Evolutionary conservation across 2,113 vertebrate genomes (phyloP), one percentile per base, ranked within the genome.

Genomic region (Anguilla rostrata): DNA sequence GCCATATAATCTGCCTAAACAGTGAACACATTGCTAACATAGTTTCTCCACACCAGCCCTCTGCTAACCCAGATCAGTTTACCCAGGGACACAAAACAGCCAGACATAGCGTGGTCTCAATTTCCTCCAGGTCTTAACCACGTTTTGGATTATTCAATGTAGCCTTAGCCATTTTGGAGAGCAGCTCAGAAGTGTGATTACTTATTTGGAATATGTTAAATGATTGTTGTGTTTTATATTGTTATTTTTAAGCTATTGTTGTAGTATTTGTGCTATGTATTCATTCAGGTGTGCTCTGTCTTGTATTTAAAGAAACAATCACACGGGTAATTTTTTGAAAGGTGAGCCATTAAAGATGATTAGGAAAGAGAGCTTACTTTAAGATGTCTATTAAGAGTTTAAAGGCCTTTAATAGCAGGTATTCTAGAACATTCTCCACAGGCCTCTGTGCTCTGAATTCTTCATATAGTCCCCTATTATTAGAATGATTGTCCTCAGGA

Each of bases 41-140:
- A 84, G 84, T 87, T 92, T 87, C 78, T 87, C 75, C 88, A 57
- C 85, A 85, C 78, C 46, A 83, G 66, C 89, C 57, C 39, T 90
- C 87, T 90, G 88, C 87, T 82, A 87, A 86, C 84, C 87, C 88
- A 91, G 91, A 92, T 92, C 92, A 91, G 82, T 86, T 90, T 82
- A 88, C 87, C 85, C 78, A 83, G 78, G 75, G 83, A 53, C 66
- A 78, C 78, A 81, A 87, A 86, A 57, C 82, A 75, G 39, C 80
- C 49, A 82, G 81, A 53, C 49, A 53, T 53, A 85, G 78, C 2
- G 46, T 53, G 80, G 84, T 87, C 81, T 88, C 63, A 63, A 87
- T 78, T 22, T 85, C 60, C 71, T 63, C n/a, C 49, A 83, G 53
- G 60, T 88, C 78, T 86, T 81, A 86, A 75, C 16, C 53, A 86